A percentile compares a stretch with the other conserved stretches of the same genome.
Evolutionary conservation across 30 jellyfish, hydroid and myxozoan genomes (phyloP).

Genomic region (Hydractinia echinata): DNA sequence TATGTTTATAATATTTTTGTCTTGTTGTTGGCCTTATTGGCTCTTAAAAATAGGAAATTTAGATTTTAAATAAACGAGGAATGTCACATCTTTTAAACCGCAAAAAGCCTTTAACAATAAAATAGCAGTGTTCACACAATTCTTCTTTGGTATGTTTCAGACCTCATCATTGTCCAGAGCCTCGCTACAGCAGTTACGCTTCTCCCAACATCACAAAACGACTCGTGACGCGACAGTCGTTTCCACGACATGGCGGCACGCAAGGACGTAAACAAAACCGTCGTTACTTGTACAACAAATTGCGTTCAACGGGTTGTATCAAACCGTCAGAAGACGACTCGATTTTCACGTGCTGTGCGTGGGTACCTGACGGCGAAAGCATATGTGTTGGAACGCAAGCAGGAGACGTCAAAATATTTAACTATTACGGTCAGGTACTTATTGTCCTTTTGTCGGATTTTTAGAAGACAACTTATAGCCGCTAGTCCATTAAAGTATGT

Average conservation of each 20-base stretch:
- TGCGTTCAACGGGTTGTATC: conserved; percentile 24
- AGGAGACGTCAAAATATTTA: conserved; percentile 71
- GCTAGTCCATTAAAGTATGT: too few species aligned
- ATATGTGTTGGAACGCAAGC: conserved; percentile 70
- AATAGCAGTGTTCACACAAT: too few species aligned
- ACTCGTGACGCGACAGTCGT: conserved; percentile 58
- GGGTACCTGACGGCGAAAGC: conserved; percentile 62
- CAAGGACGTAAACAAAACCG: conserved; percentile 73
- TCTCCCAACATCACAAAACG: conserved; percentile 57
- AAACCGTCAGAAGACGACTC: conserved; percentile 21
- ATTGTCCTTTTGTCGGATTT: background rate
- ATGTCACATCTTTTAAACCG: too few species aligned
- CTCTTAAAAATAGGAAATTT: too few species aligned
- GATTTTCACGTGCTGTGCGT: conserved; percentile 15
- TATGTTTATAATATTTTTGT: too few species aligned
- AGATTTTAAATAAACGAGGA: too few species aligned
- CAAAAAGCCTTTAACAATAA: too few species aligned
- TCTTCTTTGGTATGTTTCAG: conserved; percentile 14
- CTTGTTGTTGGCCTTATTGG: too few species aligned
- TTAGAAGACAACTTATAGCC: background rate
- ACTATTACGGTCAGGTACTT: conserved; percentile 67
- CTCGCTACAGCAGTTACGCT: conserved; percentile 64
- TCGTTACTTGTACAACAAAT: conserved; percentile 48
- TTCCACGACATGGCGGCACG: conserved; percentile 78
- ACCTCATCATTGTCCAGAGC: conserved; percentile 90